These are phyloP conservation scores for Rhizoglyphus robini DNA, from an alignment of 1,140 invertebrate genomes.

Conservation along the genomic window DNA sequence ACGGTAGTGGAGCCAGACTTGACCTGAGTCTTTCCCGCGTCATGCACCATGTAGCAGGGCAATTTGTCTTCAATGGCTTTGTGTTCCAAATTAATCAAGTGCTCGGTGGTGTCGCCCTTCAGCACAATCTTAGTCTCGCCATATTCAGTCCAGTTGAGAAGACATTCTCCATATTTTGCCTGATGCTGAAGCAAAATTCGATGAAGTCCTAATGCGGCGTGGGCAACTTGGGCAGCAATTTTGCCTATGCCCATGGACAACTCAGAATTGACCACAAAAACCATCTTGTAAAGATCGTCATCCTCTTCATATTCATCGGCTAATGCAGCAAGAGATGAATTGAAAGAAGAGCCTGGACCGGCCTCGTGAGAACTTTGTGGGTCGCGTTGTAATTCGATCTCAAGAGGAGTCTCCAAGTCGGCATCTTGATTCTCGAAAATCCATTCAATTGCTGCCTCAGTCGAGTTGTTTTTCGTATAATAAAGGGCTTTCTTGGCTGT, in stretches of 20 bases:
- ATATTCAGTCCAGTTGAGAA: slow-evolving; percentile 40
- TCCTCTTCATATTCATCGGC: slow-evolving; percentile 25
- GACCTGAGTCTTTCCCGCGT: slow-evolving; percentile 49
- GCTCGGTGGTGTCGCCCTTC: slow-evolving; percentile 41
- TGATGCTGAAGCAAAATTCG: slow-evolving; percentile 35
- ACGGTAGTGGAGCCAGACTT: slow-evolving; percentile 28
- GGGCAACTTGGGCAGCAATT: slow-evolving; percentile 47
- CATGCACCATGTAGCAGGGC: slow-evolving; percentile 44
- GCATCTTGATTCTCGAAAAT: slow-evolving; percentile 41
- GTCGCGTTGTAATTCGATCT: neutral
- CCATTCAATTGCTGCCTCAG: slow-evolving; percentile 41
- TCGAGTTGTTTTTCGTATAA: slow-evolving; percentile 42
- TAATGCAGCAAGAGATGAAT: neutral
- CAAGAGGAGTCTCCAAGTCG: slow-evolving; percentile 32
- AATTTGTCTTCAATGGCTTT: slow-evolving; percentile 38
- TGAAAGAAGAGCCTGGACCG: neutral
- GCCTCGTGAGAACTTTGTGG: neutral
- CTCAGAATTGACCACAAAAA: slow-evolving; percentile 47
- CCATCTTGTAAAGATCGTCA: slow-evolving; percentile 44
- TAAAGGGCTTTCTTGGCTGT: slow-evolving; percentile 39
- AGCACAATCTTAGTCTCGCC: slow-evolving; percentile 49
- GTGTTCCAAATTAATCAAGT: slow-evolving; percentile 40
- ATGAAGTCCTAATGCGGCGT: slow-evolving; percentile 46
- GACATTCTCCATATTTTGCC: slow-evolving; percentile 36
- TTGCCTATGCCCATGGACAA: slow-evolving; percentile 49